Base-by-base conservation (phyloP, 92 coral and sea anemone species). In the Desmophyllum pertusum region DNA sequence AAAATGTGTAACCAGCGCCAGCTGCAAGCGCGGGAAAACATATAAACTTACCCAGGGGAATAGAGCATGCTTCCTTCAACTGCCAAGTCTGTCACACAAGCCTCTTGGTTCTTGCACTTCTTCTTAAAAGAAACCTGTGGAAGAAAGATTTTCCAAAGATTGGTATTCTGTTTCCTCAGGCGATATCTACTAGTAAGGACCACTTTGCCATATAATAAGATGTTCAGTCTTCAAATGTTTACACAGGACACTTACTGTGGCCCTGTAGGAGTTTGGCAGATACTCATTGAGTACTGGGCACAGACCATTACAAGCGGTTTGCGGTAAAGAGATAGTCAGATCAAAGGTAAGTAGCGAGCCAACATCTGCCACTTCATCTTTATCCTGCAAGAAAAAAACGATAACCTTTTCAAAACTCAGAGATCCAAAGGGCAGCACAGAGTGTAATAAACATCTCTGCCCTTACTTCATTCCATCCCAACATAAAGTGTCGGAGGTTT, bases 51-150 rank as follows among this genome's bases (percentile, higher is more conserved):
- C 95, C 93, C 87, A 13, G 45, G 73, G n/a, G 90, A 92, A 33
- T 68, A 84, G 0, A 84, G 27, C 6, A 88, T 31, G 21, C 40
- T 45, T 8, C 88, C 92, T 25, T 55, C 71, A 25, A 93, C 87
- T 9, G 88, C 88, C 64, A 93, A 81, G 71, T 93, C 94, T 14
- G 96, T 94, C 0, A 77, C 89, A 76, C 96, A 93, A 13, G 86
- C 91, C 3, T 84, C 42, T 29, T 90, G 79, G 30, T 71, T 86
- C 45, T 77, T 69, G 57, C 96, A 93, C 51, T 90, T 93, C 52
- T 93, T 93, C 78, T 67, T 87, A 67, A 93, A 90, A 64, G 72
- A 75, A 55, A 81, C 86, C 96, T 93, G 50, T 10, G 40, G 63
- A 71, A 86, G 33, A 40, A 17, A 52, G 35, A 52, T 11, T 40